Evolutionary conservation across 2,888 invertebrate species (phyloP).

Genomic region (Chaetogeoica ovagalla): DNA sequence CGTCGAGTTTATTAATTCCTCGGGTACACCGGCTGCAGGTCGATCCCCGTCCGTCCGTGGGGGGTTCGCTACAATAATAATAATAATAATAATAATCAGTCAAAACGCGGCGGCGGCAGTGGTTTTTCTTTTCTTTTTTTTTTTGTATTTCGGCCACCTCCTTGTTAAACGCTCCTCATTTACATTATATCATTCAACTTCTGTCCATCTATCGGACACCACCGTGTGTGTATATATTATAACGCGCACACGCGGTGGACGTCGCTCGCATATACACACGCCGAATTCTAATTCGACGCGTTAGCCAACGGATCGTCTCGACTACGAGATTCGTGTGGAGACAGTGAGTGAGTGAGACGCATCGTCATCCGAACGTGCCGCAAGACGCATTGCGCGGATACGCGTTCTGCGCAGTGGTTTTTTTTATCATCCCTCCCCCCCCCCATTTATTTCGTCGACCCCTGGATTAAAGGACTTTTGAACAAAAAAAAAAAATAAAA

Average conservation of each 20-base stretch:
- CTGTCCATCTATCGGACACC: conserved; percentile 30
- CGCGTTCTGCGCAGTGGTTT: no score
- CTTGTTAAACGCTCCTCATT: conserved; percentile 41
- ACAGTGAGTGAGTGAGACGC: no score
- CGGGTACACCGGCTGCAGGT: background rate
- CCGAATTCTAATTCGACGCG: no score
- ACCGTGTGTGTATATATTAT: background rate
- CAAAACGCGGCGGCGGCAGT: conserved; percentile 30
- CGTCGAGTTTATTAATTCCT: conserved; percentile 48
- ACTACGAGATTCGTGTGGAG: no score
- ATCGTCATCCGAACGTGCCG: no score
- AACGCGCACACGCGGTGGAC: background rate
- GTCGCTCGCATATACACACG: no score
- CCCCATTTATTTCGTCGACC: no score
- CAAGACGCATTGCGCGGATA: no score
- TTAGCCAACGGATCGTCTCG: no score
- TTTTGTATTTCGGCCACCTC: conserved; percentile 24
- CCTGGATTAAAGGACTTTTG: no score
- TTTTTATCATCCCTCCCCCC: no score
- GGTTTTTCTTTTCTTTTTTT: conserved; percentile 4
- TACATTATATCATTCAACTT: conserved; percentile 39
- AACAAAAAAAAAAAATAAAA: no score
- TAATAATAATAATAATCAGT: conserved; percentile 24
- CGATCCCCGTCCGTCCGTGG: conserved; percentile 19
- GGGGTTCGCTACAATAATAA: conserved; percentile 30